Evolutionary conservation across 2,797 vertebrate species (phyloP).

Genomic region (Crenichthys baileyi): DNA sequence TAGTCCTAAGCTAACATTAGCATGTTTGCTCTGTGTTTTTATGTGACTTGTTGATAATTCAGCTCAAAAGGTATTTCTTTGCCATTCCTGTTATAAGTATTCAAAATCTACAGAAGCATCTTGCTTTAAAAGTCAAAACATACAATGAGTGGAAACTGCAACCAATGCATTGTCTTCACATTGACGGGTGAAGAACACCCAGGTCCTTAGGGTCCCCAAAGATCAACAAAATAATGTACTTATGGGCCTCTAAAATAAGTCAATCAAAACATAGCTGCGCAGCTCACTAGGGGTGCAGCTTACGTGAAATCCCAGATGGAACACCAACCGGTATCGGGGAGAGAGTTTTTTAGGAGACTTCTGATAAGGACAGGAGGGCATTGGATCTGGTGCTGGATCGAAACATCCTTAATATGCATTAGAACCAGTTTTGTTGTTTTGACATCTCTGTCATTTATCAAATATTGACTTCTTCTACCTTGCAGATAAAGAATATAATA

Average conservation of each 20-base stretch:
- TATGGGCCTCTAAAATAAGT: neutral
- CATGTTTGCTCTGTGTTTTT: neutral
- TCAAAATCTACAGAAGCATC: no score
- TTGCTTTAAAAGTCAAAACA: neutral
- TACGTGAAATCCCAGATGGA: neutral
- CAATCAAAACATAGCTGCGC: neutral
- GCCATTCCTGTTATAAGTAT: no score
- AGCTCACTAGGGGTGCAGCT: neutral
- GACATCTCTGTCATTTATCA: neutral
- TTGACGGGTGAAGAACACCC: neutral
- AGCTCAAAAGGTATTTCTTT: neutral
- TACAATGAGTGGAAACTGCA: neutral
- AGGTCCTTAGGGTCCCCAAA: neutral
- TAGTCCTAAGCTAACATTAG: neutral
- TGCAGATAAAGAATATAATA: neutral
- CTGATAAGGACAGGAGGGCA: neutral
- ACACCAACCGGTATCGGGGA: neutral
- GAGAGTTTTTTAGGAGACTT: neutral
- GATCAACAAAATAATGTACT: neutral
- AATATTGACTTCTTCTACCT: neutral
- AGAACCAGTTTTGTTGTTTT: neutral
- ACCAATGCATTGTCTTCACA: neutral
- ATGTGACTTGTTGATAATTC: neutral
- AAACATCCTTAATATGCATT: neutral
- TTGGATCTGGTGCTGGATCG: neutral